Evolutionary conservation across 2,113 vertebrate species (phyloP), one percentile per base, ranked within the genome.

Genomic region (Lamprotornis superbus): DNA sequence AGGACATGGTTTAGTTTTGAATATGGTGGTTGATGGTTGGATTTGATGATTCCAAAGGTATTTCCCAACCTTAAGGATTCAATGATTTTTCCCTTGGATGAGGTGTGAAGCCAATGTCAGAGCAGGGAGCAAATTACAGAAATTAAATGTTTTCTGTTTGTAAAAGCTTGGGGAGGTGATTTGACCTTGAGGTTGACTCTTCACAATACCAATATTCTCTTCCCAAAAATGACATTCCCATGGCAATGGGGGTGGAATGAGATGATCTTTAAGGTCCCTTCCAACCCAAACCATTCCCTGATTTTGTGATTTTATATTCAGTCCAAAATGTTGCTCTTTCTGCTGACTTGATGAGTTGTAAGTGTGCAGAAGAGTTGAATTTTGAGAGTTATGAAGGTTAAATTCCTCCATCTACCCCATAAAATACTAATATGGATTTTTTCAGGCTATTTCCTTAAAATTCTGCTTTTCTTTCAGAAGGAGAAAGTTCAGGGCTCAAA

Each of bases 221-320:
- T 57, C 21, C 25, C 15, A 9, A 15, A 30, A 2, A 1, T 5
- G 16, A 39, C 6, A 17, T 65, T 73, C 22, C 50, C 12, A 16
- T 24, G 37, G 37, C 15, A 68, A 14, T 0, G 0, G 11, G 5
- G 10, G 1, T 40, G 47, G 14, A 75, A 89, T 0, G 0, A 28
- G 28, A 13, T 39, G 33, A 68, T 15, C 16, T 25, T 68, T 27
- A 31, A n/a, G 15, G 42, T 50, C 20, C 16, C 4, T 18, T 59
- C 53, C n/a, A 46, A 52, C 18, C 17, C 18, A 28, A 59, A 37
- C 13, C 46, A 67, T n/a, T 65, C 44, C 52, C 13, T 7, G 19
- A 52, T 15, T 75, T 11, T 53, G 23, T 67, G 46, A 46, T 46
- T 89, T 60, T 46, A 25, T 4, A 64, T 5, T 9, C 30, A 47